These are phyloP conservation scores for Lagria hirta DNA, from an alignment of 2,888 invertebrate species.

Conservation along the genomic window DNA sequence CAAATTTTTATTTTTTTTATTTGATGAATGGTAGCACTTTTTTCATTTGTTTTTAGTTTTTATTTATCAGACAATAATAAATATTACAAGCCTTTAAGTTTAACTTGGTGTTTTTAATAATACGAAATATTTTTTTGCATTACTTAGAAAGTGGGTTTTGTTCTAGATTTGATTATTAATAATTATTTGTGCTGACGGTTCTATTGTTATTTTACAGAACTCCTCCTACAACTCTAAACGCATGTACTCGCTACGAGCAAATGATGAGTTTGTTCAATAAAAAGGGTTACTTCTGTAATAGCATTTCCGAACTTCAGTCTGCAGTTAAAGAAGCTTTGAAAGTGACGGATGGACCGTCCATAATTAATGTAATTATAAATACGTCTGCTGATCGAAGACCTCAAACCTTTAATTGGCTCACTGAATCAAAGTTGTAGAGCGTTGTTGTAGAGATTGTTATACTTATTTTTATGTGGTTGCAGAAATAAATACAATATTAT, in stretches of 20 bases:
- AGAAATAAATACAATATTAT: no score
- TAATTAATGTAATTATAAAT: slow-evolving; percentile 89
- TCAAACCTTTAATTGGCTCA: slow-evolving; percentile 89
- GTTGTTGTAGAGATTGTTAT: no score
- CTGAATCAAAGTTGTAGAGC: slow-evolving; percentile 89
- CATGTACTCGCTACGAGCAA: slow-evolving; percentile 83
- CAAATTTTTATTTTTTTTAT: no score
- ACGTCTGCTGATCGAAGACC: slow-evolving; percentile 87
- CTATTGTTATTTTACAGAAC: slow-evolving; percentile 64
- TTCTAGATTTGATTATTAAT: slow-evolving; percentile 8
- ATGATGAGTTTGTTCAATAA: slow-evolving; percentile 86
- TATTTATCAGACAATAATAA: no score
- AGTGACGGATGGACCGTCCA: slow-evolving; percentile 73
- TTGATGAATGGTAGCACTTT: no score
- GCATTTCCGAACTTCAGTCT: slow-evolving; percentile 71
- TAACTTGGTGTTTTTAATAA: no score
- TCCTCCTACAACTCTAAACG: slow-evolving; percentile 79
- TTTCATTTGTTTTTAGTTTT: no score
- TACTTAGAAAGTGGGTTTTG: no score
- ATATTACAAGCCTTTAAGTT: no score
- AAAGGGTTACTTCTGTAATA: slow-evolving; percentile 77
- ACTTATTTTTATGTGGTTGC: no score
- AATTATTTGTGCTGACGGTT: no score
- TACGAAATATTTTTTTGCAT: no score
- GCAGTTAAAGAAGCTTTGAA: slow-evolving; percentile 70